A percentile compares a stretch with the other conserved stretches of the same genome.
These are phyloP conservation scores for Macropodus opercularis DNA, from an alignment of 2,797 vertebrate species.

Conservation along the genomic window DNA sequence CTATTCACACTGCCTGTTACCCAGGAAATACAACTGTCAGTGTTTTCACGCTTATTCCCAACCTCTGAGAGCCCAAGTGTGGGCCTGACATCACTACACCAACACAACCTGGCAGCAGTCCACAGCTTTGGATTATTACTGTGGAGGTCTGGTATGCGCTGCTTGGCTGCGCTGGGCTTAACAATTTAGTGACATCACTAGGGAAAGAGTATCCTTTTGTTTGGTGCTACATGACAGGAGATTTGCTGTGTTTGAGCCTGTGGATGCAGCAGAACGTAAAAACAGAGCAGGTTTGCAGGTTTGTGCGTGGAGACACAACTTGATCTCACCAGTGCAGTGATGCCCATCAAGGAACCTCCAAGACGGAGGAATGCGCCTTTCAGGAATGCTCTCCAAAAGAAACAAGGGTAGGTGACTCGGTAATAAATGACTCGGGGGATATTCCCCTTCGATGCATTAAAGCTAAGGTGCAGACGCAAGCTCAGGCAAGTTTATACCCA, in stretches of 20 bases:
- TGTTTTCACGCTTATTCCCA: constrained; percentile 33
- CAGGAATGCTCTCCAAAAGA: constrained; percentile 73
- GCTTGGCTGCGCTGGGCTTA: constrained; percentile 45
- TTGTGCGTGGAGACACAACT: constrained; percentile 53
- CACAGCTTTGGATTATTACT: constrained; percentile 62
- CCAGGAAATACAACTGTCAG: background rate
- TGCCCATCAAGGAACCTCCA: constrained; percentile 69
- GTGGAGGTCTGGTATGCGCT: constrained; percentile 69
- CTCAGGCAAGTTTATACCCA: constrained; percentile 70
- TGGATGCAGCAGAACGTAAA: constrained; percentile 10
- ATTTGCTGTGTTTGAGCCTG: constrained; percentile 1
- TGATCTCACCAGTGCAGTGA: constrained; percentile 55
- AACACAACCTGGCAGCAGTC: constrained; percentile 60
- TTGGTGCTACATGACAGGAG: constrained; percentile 24
- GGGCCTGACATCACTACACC: constrained; percentile 51
- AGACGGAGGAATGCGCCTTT: constrained; percentile 70
- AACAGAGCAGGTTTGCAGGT: constrained; percentile 30
- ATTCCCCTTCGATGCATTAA: constrained; percentile 80
- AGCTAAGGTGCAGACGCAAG: constrained; percentile 66
- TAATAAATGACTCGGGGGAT: constrained; percentile 74
- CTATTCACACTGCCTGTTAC: background rate
- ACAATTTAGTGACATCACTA: constrained; percentile 58
- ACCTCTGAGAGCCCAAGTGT: constrained; percentile 44
- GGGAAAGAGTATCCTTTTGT: constrained; percentile 39
- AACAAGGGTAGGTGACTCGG: constrained; percentile 66